Evolutionary conservation across 2,797 vertebrate genomes (phyloP), one percentile per base, ranked within the genome.

Genomic region (Spinus olivaceus): DNA sequence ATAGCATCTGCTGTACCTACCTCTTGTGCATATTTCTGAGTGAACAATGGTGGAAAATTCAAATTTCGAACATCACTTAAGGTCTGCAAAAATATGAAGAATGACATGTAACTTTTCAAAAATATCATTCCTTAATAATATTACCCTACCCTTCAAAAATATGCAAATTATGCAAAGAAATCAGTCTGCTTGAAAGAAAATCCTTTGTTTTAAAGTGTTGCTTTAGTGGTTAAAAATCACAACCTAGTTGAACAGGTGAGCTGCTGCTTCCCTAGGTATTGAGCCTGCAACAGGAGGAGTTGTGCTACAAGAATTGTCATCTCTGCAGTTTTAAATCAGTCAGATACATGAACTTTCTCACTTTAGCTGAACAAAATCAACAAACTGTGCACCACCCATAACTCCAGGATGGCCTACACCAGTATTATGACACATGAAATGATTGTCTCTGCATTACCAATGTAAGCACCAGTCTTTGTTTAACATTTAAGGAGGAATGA

Each of bases 31-130:
- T 99, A 99, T 97, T 98, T 98, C 95, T 98, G 98, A 97, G 98
- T 98, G 97, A 99, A 99, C 6, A 98, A 71, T 37, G 96, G 93
- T 30, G 99, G 99, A 97, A 99, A 99, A 83, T 97, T 98, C 96
- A 99, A 97, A 50, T 97, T 98, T 82, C 99, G 97, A 90, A 99
- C 99, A 95, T 99, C 99, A 42, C 98, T 99, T 97, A 99, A 98
- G 4, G 98, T 99, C 99, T 99, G 96, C 23, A 97, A 97, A 70
- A 80, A 88, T 18, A 92, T 66, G 59, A 96, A 61, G 77, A 87
- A 93, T 30, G 22, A 21, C n/a, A 24, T 10, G 4, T 79, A 57
- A 71, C 7, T 71, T 53, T 74, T 57, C 41, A 41, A 72, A 90
- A 92, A 86, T 19, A 85, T 1, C 7, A 14, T 27, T 57, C 27